Percentiles rank a stretch among this genome's conserved stretches.
Conservation (phyloP, 2,113 vertebrate species). For the Anolis carolinensis region DNA sequence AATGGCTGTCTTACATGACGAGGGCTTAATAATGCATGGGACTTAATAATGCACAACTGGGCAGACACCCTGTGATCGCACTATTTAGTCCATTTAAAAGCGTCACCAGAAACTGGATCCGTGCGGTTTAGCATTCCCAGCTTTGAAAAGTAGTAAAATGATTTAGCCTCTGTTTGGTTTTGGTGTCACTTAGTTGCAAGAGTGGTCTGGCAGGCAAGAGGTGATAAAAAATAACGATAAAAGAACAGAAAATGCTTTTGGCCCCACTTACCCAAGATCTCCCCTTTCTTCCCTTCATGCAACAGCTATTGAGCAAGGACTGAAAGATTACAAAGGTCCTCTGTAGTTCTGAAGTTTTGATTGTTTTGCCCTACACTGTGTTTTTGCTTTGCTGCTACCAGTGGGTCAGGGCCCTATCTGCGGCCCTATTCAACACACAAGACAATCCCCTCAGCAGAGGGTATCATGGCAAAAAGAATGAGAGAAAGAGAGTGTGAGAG, state of each 20-base stretch:
- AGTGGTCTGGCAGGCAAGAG: neutral
- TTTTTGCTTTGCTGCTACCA: constrained; percentile 25
- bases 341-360: constrained; percentile 18
- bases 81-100: constrained; percentile 29
- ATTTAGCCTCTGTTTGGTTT: constrained; percentile 19
- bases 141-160: constrained; percentile 15
- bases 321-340: constrained; percentile 20
- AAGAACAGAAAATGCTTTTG: neutral
- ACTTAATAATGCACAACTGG: constrained; percentile 30
- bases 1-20: constrained; percentile 30
- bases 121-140: constrained; percentile 1
- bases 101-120: constrained; percentile 16
- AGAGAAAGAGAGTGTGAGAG: neutral
- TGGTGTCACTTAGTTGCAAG: constrained; percentile 10
- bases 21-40: constrained; percentile 32
- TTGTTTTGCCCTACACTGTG: constrained; percentile 40
- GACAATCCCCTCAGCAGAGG: constrained; percentile 29
- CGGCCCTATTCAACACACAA: neutral
- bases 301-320: neutral
- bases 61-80: neutral
- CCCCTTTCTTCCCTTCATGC: neutral
- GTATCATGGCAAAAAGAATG: neutral
- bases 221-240: neutral
- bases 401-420: constrained; percentile 29
- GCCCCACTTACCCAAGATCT: neutral